Conservation (phyloP, 2,888 invertebrate species). For the Hypselothyrea guttata region DNA sequence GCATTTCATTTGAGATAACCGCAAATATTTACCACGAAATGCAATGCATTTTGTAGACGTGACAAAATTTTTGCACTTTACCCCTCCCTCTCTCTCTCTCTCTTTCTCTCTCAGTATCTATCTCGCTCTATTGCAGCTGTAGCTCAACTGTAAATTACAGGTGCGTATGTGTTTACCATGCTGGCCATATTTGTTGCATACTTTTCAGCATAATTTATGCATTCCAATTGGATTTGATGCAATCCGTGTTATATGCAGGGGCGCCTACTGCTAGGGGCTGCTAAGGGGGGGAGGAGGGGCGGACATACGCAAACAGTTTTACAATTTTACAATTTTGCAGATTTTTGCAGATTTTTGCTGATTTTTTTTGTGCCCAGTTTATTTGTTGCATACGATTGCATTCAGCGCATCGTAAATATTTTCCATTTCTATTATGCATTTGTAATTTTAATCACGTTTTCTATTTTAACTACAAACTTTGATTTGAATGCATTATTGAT, state of each 20-base stretch:
- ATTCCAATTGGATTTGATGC: constrained; percentile 48
- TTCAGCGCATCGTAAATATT: constrained; percentile 27
- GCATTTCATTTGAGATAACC: constrained; percentile 77
- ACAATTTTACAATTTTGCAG: neutral
- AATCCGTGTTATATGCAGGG: neutral
- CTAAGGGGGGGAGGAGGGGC: no score
- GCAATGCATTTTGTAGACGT: constrained; percentile 56
- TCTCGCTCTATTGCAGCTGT: neutral
- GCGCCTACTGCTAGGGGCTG: no score
- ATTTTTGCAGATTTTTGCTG: constrained; percentile 8
- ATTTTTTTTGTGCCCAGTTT: constrained; percentile 8
- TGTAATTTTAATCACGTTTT: constrained; percentile 1
- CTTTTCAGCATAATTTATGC: constrained; percentile 58
- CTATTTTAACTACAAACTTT: constrained; percentile 7
- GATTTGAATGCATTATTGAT: constrained; percentile 2
- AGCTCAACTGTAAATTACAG: constrained; percentile 27
- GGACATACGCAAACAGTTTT: constrained; percentile 2
- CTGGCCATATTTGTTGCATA: constrained; percentile 45
- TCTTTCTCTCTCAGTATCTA: neutral
- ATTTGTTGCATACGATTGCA: constrained; percentile 1
- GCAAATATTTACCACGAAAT: constrained; percentile 72
- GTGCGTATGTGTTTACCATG: constrained; percentile 21
- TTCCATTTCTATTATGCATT: constrained; percentile 21
- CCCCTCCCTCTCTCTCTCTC: neutral
- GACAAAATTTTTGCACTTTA: constrained; percentile 30